A percentile compares a stretch with the other conserved stretches of the same genome.
Evolutionary conservation across 2,888 invertebrate species (phyloP).

Genomic region (Ashinkailepas kermadecensis): DNA sequence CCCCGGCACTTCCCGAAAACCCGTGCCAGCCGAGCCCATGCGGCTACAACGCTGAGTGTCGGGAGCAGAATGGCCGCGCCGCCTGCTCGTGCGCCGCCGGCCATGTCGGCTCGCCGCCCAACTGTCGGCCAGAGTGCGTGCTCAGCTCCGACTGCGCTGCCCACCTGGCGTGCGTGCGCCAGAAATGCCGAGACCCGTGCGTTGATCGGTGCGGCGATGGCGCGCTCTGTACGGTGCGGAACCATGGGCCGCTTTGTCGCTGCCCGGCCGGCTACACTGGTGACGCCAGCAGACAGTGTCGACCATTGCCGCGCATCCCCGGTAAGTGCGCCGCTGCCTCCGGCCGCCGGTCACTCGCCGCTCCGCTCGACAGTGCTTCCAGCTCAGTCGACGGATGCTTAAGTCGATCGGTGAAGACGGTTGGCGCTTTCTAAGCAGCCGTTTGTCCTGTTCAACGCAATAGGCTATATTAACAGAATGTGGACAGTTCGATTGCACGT

Average conservation of each 20-base stretch:
- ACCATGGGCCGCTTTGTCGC: conserved; percentile 38
- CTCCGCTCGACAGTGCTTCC: too few species aligned
- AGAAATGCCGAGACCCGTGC: conserved; percentile 36
- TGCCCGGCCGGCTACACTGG: conserved; percentile 40
- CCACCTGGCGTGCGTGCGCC: conserved; percentile 34
- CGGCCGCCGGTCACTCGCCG: too few species aligned
- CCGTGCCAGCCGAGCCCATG: conserved; percentile 74
- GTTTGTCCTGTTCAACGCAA: too few species aligned
- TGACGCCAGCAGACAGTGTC: conserved; percentile 37
- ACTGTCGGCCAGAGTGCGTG: conserved; percentile 61
- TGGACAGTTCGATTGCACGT: too few species aligned
- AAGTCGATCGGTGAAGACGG: too few species aligned
- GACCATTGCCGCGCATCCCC: conserved; percentile 27
- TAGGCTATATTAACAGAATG: too few species aligned
- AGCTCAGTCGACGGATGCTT: too few species aligned
- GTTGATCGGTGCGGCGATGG: conserved; percentile 49
- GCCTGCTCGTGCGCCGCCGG: conserved; percentile 52
- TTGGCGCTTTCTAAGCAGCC: too few species aligned
- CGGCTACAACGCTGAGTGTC: conserved; percentile 52
- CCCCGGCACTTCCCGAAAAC: conserved; percentile 5
- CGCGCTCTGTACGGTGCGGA: conserved; percentile 59
- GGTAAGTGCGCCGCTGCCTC: conserved; percentile 24
- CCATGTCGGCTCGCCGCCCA: conserved; percentile 51
- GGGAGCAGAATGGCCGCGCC: conserved; percentile 45
- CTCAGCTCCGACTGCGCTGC: conserved; percentile 71